Evolutionary conservation across 2,888 invertebrate species (phyloP), one percentile per base, ranked within the genome.

Genomic region (Volucella inflata): DNA sequence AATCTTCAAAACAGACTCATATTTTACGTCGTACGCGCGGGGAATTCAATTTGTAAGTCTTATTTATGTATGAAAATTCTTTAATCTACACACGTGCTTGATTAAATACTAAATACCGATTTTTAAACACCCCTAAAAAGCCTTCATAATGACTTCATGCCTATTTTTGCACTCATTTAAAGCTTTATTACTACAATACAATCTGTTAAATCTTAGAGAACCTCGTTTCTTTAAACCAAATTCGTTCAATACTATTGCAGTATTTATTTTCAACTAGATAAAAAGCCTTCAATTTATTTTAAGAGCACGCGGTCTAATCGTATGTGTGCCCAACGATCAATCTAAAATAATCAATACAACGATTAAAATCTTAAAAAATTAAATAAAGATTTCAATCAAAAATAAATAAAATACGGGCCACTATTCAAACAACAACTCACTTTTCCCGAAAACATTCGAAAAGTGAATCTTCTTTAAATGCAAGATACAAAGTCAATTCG

Each of bases 381-480:
- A 57, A 65, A 40, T 50, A 50, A n/a, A 44, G 76, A 67, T 76
- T 59, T 17, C 16, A 57, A 67, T 75, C 75, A 44, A 59, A 30
- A 59, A 17, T 30, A 17, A 30, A 44, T 46, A 75, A 11, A n/a
- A 76, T 50, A 59, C 59, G 50, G 42, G 59, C 67, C 42, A 42
- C 36, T 46, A 21, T 30, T 17, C 17, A 50, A 40, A 16, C 2
- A 59, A 12, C 36, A n/a, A 59, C 6, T 0, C 2, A 44, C 50
- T 48, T 59, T 10, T 21, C 44, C 1, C 14, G 11, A 44, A 59
- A 40, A 48, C 14, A 17, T 17, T 8, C 17, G 4, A 50, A 53
- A 21, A 12, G 11, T 17, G 17, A 9, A 17, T 50, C 50, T 17
- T 4, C 17, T 50, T 50, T 17, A 14, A 10, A 14, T 50, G 6